phyloP scores from a whole-genome alignment of 1,140 invertebrate species.

The Triops cancriformis region DNA sequence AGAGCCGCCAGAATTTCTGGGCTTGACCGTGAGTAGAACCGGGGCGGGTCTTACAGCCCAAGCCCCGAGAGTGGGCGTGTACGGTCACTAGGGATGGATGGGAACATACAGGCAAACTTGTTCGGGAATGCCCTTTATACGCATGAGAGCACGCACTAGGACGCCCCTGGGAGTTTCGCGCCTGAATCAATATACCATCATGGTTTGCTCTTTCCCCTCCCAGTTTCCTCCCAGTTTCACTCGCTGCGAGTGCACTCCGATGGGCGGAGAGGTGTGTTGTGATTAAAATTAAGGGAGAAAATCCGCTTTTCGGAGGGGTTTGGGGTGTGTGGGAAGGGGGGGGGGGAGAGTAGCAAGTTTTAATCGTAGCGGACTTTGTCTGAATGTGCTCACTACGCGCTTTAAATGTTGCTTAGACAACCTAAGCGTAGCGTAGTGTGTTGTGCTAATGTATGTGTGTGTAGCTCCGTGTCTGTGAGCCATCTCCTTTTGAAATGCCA shows the following conservation, averaged over 20 bases:
- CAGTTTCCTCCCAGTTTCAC: background rate
- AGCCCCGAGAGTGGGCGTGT: background rate
- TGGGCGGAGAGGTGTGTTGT: background rate
- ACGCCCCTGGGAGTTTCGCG: background rate
- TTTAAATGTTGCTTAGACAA: conserved; percentile 15
- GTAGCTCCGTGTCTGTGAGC: too few species aligned
- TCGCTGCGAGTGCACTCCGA: too few species aligned
- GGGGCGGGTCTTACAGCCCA: too few species aligned
- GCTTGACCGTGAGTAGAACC: too few species aligned
- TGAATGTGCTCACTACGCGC: background rate
- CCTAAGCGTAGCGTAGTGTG: background rate
- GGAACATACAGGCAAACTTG: background rate
- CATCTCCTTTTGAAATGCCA: too few species aligned
- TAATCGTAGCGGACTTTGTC: background rate
- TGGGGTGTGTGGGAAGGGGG: background rate
- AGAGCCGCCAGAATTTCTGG: too few species aligned
- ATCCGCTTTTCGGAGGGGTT: too few species aligned
- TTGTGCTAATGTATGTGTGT: too few species aligned
- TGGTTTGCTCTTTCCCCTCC: background rate
- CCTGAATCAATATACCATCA: background rate
- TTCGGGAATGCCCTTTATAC: background rate
- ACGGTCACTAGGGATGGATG: background rate
- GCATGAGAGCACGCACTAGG: conserved; percentile 2
- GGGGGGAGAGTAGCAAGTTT: background rate
- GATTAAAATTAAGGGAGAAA: background rate